Evolutionary conservation across 1,140 invertebrate species (phyloP), one percentile per base, ranked within the genome.

Genomic region (Megathymus violae): DNA sequence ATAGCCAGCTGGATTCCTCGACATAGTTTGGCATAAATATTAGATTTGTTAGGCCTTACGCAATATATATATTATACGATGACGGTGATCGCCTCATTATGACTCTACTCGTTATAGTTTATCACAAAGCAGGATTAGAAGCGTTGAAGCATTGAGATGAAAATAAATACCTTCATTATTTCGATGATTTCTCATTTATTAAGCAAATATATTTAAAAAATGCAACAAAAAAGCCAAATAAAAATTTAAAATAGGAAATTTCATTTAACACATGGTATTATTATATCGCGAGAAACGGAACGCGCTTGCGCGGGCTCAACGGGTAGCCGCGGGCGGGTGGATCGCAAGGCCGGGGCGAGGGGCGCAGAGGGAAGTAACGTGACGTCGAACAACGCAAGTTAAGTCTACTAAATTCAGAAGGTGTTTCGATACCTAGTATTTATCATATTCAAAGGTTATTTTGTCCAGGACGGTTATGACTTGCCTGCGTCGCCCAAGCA

Each of bases 301-400:
- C 74, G 85, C 87, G 84, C 87, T 75, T 89, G 87, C 87, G 87
- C 84, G 82, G 73, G 61, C 65, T 76, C 65, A 60, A 64, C 71
- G 78, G 81, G 76, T 70, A 64, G 71, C 59, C 62, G 80, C 71
- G 76, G 85, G 86, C 47, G 76, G 76, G 78, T 74, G 87, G 80
- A 80, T 80, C 76, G 81, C 85, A 88, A 88, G 88, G 85, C 82
- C 79, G 78, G 83, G 74, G 75, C 65, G 79, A 73, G 74, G 78
- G 51, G 71, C n/a, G 73, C 64, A 74, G 80, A 74, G 78, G 60
- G 78, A 64, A 73, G 80, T 74, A 78, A 89, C 82, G 84, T 89
- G 84, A 89, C 77, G 81, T 83, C 84, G 88, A 87, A 88, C 85
- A 84, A 88, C 83, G 81, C 82, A 84, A 74, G 61, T 69, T 67